Evolutionary conservation across 2,888 invertebrate species (phyloP), one percentile per base, ranked within the genome.

Genomic region (Andrena bucephala): DNA sequence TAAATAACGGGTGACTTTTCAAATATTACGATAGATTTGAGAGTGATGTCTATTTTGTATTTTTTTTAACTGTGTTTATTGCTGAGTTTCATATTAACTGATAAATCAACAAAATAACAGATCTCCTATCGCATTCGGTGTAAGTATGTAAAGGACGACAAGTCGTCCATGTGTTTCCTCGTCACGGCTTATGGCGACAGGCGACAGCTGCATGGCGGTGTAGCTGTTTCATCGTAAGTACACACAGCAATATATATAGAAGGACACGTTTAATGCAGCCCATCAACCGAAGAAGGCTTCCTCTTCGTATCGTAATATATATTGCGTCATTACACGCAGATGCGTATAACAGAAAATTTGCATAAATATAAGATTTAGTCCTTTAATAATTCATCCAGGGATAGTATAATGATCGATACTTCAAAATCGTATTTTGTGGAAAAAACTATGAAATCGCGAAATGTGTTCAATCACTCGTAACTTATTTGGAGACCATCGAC

Each of bases 181-280:
- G 59, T 42, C 20, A 42, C 6, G 20, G 50, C 10, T 50, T 20
- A 62, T 16, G 27, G 8, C 27, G 33, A 27, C 54, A 73, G 54
- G 13, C 27, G 52, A 27, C 54, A 73, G 54, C 29, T 65, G 50
- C 48, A 27, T 16, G 13, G 13, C 6, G 10, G 52, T 36, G n/a
- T 24, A 75, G 10, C 20, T 8, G 20, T 50, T 29, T 50, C 20
- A 7, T 29, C 36, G 16, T 62, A 60, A 24, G 42, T 16, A 4
- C 2, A 31, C 16, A 4, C 6, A 13, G 31, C 20, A 20, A 52
- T 20, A 20, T n/a, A 52, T 20, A 20, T n/a, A 20, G 42, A 42
- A 42, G 68, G 16, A 54, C 16, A 57, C 27, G 27, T 57, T 69
- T 69, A 27, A 69, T 33, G 33, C 54, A 69, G 24, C 27, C 16